Base-by-base conservation (phyloP, 2,888 invertebrate species). In the Globia sparganii region DNA sequence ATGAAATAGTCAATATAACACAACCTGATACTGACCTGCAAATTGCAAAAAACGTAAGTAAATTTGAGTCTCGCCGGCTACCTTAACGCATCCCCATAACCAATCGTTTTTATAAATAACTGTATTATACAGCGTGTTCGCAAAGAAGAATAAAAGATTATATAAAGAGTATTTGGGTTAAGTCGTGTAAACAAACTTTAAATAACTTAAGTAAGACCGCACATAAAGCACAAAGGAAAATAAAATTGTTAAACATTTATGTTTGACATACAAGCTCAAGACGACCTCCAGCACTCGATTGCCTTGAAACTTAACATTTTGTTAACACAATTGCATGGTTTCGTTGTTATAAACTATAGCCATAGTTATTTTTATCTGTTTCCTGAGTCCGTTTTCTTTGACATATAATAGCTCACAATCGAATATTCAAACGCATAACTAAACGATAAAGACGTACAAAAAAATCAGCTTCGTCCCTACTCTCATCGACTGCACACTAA, bases 271-370 rank as follows among this genome's bases (percentile, higher is more conserved):
- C 84, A 84, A 77, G 64, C 56, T 70, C 71, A 77, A 71, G 72
- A 83, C 78, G 85, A 85, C 87, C 87, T 88, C 77, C 80, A 69
- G 61, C 21, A 77, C 83, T 73, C 37, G 88, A 75, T 87, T 73
- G 67, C 88, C 87, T 88, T 88, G 87, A 69, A 81, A 80, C 58
- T 75, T 78, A 86, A 83, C 74, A 87, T 85, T 86, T 87, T 83
- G 83, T 87, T 62, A 80, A 81, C 77, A 85, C 79, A 80, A 82
- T 70, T 85, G 77, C 74, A 83, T 81, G 69, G 73, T 74, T 81
- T 81, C 21, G 34, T 58, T 80, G 34, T 58, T 80, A 70, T 46
- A 34, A 67, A 31, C 70, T 58, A 49, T 59, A 65, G 5, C 81
- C 61, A 67, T 80, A 65, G 43, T 31, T 76, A 49, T 40, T 65